Base-by-base conservation (phyloP, 1,140 invertebrate species). In the Drosophila setifemur region DNA sequence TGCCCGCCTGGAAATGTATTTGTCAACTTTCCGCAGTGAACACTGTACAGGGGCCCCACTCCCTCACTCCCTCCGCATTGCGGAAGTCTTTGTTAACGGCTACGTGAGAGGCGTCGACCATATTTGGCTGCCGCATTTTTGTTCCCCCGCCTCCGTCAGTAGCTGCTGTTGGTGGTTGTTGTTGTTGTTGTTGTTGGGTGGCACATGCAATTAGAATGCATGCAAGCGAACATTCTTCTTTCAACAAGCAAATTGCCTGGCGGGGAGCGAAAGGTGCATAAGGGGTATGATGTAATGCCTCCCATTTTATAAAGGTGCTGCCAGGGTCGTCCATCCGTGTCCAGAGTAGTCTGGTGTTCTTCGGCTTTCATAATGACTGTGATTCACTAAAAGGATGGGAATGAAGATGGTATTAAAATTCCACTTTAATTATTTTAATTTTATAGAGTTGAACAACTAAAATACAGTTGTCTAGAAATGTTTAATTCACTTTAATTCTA, bases 171-270 rank as follows among this genome's bases (percentile, higher is more conserved):
- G n/a, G n/a, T n/a, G n/a, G 19, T 40, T 29, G 35, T 39, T 49
- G 14, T 29, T 47, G 43, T 14, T 19, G 33, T 11, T 73, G 49
- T 7, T 37, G 58, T 39, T 58, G 53, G 53, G 49, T 69, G 55
- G 57, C 50, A 48, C 48, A 33, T 82, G 78, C 78, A 82, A 83
- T 82, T 83, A 82, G 78, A 82, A 83, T 83, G 78, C 78, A 82
- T 57, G 68, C 76, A 63, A 43, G 71, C 63, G 52, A 57, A 64
- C 73, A 85, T 83, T 83, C 73, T 75, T 82, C 45, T 39, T 39
- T 69, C 50, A 45, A 52, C 52, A 53, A 48, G 55, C 48, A 71
- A 72, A 72, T 71, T 72, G 43, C 66, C 66, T 29, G 9, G 9
- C 11, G 40, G 64, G 37, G 57, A 16, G 19, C n/a, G 18, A 9